Conservation (phyloP, 2,797 vertebrate species). For the Gymnoscopelus microlampas region DNA sequence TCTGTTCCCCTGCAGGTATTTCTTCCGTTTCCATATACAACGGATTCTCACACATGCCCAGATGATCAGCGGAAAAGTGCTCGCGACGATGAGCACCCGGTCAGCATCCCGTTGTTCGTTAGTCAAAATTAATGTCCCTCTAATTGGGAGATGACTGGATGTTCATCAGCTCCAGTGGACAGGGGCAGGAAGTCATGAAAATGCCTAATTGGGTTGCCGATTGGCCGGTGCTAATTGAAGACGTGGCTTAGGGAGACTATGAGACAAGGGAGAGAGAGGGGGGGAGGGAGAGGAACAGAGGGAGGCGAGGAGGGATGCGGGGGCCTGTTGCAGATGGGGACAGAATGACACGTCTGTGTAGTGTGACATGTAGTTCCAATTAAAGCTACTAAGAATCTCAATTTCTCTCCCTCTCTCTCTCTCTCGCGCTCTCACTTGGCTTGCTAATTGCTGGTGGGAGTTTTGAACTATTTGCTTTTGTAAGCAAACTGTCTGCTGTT, state of each 20-base stretch:
- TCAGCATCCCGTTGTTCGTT: conserved; percentile 59
- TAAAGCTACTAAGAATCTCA: conserved; percentile 73
- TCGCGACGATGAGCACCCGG: conserved; percentile 31
- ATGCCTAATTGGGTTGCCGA: conserved; percentile 79
- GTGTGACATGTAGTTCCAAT: conserved; percentile 78
- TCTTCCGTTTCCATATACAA: conserved; percentile 12
- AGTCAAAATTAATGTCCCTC: conserved; percentile 73
- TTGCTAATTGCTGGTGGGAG: conserved; percentile 77
- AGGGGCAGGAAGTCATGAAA: conserved; percentile 74
- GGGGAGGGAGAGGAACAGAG: conserved; percentile 11
- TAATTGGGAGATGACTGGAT: conserved; percentile 76
- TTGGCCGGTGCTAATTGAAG: conserved; percentile 81
- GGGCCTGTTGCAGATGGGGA: conserved; percentile 55
- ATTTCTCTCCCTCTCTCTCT: conserved; percentile 56
- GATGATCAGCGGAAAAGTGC: conserved; percentile 15
- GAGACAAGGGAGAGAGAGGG: conserved; percentile 31
- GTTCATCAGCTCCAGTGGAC: conserved; percentile 69
- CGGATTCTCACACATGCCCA: conserved; percentile 8
- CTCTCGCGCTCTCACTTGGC: conserved; percentile 44
- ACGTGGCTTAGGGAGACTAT: conserved; percentile 41
- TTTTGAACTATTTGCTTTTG: conserved; percentile 70
- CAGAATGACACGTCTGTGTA: conserved; percentile 55
- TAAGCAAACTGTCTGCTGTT: conserved; percentile 68
- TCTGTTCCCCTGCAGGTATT: neutral
- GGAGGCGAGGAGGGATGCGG: conserved; percentile 42